Percentiles rank a stretch among this genome's conserved stretches.
Evolutionary conservation across 1,140 invertebrate genomes (phyloP).

Genomic region (Octopus bimaculoides): DNA sequence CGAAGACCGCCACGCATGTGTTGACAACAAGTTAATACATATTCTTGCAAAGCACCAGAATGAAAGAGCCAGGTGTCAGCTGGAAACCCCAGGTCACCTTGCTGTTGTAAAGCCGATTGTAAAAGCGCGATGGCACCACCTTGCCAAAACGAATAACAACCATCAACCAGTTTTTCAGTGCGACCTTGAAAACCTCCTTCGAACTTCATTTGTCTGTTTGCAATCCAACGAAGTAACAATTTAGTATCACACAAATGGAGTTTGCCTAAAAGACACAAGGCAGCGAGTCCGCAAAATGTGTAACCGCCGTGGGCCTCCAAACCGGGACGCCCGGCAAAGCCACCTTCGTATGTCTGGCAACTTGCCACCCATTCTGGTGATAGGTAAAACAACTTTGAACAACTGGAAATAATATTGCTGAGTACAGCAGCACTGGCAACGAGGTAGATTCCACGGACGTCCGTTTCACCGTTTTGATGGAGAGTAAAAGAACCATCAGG

Average conservation of each 20-base stretch:
- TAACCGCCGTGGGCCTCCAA: constrained; percentile 99
- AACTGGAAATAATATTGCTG: constrained; percentile 74
- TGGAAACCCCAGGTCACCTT: constrained; percentile 29
- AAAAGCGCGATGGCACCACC: constrained; percentile 81
- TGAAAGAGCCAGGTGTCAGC: constrained; percentile 50
- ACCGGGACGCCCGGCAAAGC: constrained; percentile 90
- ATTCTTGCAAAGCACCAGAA: constrained; percentile 81
- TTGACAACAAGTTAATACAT: constrained; percentile 91
- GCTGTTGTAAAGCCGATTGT: constrained; percentile 47
- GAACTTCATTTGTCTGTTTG: constrained; percentile 83
- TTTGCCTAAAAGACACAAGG: constrained; percentile 78
- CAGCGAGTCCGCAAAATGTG: constrained; percentile 92
- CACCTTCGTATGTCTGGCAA: constrained; percentile 98
- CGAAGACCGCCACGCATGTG: constrained; percentile 83
- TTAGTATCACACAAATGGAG: constrained; percentile 77
- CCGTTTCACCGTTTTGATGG: constrained; percentile 91
- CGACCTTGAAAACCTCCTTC: constrained; percentile 87
- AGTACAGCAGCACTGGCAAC: constrained; percentile 84
- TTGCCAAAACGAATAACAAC: constrained; percentile 99
- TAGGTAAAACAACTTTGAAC: constrained; percentile 74
- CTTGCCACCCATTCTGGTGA: constrained; percentile 79
- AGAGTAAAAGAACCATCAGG: constrained; percentile 67
- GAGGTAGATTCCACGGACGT: constrained; percentile 90
- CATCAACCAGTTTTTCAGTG: constrained; percentile 97
- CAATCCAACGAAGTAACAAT: constrained; percentile 77